Evolutionary conservation across 2,797 vertebrate species (phyloP).

Genomic region (Aldrovandia affinis): DNA sequence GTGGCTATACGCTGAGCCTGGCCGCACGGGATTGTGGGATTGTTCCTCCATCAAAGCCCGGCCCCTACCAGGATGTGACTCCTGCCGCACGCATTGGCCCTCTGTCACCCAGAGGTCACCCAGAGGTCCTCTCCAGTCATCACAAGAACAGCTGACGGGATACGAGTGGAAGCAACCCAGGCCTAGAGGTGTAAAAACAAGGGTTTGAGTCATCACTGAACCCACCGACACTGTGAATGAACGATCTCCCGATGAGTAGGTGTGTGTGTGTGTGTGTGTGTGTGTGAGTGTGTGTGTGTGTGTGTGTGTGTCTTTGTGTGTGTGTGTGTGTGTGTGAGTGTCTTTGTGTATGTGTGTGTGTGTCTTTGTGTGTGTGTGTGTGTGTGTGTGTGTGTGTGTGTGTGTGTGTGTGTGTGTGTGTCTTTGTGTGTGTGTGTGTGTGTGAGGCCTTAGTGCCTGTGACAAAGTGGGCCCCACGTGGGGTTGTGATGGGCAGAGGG

Average conservation of each 20-base stretch:
- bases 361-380: no score
- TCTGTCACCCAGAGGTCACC: not conserved
- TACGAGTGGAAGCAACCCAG: not conserved
- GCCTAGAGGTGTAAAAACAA: not conserved
- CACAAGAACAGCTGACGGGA: not conserved
- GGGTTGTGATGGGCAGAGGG: no score
- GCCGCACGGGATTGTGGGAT: conserved; percentile 20
- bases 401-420: no score
- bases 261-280: not conserved
- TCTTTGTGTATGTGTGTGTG: no score
- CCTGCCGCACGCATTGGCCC: not conserved
- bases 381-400: no score
- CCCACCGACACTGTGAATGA: not conserved
- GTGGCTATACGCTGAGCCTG: not conserved
- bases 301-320: no score
- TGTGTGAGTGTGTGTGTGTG: not conserved
- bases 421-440: no score
- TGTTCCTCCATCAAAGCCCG: not conserved
- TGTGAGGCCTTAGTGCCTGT: no score
- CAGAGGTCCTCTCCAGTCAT: not conserved
- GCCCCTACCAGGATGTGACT: not conserved
- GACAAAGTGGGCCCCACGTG: no score
- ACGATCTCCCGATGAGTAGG: not conserved
- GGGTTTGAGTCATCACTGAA: conserved; percentile 18
- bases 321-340: no score